phyloP scores from a whole-genome alignment of 2,113 vertebrate species.

The Bostrychus sinensis region DNA sequence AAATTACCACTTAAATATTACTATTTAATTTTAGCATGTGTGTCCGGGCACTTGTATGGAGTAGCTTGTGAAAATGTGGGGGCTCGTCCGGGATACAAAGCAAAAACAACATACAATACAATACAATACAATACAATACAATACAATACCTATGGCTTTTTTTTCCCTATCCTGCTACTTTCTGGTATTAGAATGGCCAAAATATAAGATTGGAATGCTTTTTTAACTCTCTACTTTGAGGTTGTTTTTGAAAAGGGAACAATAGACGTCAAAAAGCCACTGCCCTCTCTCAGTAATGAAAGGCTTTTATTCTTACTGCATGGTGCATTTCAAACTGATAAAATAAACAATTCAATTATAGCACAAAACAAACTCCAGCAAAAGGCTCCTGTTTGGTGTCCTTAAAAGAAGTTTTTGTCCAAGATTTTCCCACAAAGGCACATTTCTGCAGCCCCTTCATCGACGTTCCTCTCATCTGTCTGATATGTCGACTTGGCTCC shows the following conservation, averaged over 20 bases:
- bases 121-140: neutral
- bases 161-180: neutral
- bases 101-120: neutral
- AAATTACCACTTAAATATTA: no score
- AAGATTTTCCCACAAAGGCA: neutral
- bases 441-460: neutral
- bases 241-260: neutral
- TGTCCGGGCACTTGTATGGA: no score
- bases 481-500: neutral
- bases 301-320: neutral
- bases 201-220: neutral
- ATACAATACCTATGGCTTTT: neutral
- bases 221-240: neutral
- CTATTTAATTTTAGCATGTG: no score
- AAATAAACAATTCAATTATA: neutral
- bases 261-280: neutral
- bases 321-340: neutral
- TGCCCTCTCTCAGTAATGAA: neutral
- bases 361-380: neutral
- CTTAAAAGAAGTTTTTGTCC: neutral
- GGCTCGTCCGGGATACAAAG: neutral
- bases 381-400: no score
- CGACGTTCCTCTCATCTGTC: neutral
- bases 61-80: neutral
- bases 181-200: slow-evolving; percentile 3